These are phyloP conservation scores for Eulimnadia texana DNA, from an alignment of 1,140 invertebrate species.

Conservation along the genomic window DNA sequence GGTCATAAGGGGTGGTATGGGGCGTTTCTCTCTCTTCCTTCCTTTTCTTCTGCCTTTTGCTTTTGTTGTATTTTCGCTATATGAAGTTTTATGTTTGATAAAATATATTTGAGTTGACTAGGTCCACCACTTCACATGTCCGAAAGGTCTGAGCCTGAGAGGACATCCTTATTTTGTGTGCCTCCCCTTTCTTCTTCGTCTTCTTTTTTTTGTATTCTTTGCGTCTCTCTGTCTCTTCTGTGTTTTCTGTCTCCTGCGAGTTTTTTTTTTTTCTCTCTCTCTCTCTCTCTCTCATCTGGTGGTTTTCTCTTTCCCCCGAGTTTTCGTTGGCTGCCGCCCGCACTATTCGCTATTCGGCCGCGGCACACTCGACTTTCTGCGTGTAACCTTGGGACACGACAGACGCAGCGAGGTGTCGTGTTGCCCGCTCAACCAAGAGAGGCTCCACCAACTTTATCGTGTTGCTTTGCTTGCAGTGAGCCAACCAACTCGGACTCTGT, in stretches of 20 bases:
- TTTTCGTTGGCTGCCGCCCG: not conserved
- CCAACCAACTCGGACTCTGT: not conserved
- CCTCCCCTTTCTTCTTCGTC: constrained; percentile 1
- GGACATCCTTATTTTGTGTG: constrained; percentile 11
- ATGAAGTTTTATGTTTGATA: too few relatives aligned
- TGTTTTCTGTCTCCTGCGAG: not conserved
- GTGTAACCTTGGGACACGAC: not conserved
- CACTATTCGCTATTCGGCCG: not conserved
- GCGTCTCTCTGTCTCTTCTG: constrained; percentile 1
- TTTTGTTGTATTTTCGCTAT: too few relatives aligned
- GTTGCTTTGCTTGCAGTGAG: not conserved
- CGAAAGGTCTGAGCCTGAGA: not conserved
- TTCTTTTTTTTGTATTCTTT: constrained; percentile 1
- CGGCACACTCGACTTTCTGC: not conserved
- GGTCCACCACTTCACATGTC: not conserved
- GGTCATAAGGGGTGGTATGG: not conserved
- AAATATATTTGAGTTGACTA: too few relatives aligned
- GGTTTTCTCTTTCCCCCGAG: not conserved
- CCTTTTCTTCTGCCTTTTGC: not conserved
- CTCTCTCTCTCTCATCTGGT: not conserved
- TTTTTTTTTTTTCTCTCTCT: too few relatives aligned
- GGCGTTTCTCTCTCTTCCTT: not conserved
- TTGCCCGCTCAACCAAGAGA: not conserved
- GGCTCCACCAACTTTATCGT: not conserved
- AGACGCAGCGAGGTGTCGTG: not conserved